Conservation (phyloP, 1,140 invertebrate species). For the Rhopalosiphum padi region DNA sequence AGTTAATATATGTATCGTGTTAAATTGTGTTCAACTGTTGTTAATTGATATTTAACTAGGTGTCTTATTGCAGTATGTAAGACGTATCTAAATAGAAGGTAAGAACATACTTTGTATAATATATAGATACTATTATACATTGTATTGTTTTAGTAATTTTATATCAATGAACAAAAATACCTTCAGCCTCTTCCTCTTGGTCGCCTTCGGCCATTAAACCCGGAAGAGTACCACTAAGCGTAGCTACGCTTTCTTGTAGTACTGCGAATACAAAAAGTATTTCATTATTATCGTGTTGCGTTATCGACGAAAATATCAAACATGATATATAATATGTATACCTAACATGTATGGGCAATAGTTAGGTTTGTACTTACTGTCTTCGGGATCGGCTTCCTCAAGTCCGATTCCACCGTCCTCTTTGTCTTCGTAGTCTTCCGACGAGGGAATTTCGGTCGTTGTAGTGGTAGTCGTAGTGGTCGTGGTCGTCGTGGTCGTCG, state of each 20-base stretch:
- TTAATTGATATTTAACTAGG: background rate
- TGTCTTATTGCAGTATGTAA: background rate
- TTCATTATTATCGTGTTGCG: background rate
- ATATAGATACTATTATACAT: background rate
- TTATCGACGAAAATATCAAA: background rate
- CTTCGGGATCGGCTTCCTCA: constrained; percentile 42
- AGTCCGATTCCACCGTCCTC: constrained; percentile 10
- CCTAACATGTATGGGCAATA: no score
- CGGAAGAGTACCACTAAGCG: constrained; percentile 58
- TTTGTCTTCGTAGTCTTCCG: constrained; percentile 37
- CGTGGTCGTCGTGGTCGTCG: background rate
- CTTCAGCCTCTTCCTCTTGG: constrained; percentile 60
- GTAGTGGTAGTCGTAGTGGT: constrained; percentile 22
- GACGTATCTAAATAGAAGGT: background rate
- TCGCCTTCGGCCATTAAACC: constrained; percentile 58
- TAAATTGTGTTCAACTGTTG: background rate
- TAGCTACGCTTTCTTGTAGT: constrained; percentile 60
- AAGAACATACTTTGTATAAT: background rate
- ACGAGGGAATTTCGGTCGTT: background rate
- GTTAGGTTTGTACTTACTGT: constrained; percentile 13
- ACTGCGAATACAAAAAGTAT: constrained; percentile 56
- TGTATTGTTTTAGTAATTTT: background rate
- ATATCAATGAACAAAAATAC: constrained; percentile 56
- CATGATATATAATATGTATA: background rate
- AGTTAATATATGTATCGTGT: no score